Conservation (phyloP, 2,797 vertebrate species). For the Cuniculus paca region DNA sequence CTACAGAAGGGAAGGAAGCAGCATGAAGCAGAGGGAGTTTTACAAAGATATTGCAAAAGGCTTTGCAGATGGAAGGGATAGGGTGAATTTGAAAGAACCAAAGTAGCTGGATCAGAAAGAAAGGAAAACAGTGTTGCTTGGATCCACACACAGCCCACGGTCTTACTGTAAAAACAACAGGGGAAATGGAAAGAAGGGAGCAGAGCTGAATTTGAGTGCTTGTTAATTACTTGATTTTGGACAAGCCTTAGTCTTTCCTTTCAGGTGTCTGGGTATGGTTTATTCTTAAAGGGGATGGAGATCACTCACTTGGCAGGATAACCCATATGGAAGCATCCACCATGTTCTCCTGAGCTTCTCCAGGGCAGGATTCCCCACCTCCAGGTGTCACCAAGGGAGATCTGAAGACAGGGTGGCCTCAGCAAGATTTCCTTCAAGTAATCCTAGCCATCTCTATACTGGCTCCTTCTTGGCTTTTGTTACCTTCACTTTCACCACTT, state of each 20-base stretch:
- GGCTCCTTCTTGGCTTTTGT: too few species aligned
- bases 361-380: not conserved
- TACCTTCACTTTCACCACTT: too few species aligned
- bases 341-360: not conserved
- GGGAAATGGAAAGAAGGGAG: not conserved
- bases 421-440: not conserved
- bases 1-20: not conserved
- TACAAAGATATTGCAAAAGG: not conserved
- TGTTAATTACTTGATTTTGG: not conserved
- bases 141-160: not conserved
- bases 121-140: not conserved
- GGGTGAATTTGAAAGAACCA: not conserved
- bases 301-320: not conserved
- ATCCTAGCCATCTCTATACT: not conserved
- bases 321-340: not conserved
- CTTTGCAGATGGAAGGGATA: not conserved
- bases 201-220: not conserved
- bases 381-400: not conserved
- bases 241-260: not conserved
- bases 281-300: not conserved
- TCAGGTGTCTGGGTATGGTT: not conserved
- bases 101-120: not conserved
- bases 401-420: not conserved
- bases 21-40: not conserved
- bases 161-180: not conserved